A percentile compares a stretch with the other conserved stretches of the same genome.
These are phyloP conservation scores for Pseudobourletiella spinata DNA, from an alignment of 1,140 invertebrate genomes.

Conservation along the genomic window DNA sequence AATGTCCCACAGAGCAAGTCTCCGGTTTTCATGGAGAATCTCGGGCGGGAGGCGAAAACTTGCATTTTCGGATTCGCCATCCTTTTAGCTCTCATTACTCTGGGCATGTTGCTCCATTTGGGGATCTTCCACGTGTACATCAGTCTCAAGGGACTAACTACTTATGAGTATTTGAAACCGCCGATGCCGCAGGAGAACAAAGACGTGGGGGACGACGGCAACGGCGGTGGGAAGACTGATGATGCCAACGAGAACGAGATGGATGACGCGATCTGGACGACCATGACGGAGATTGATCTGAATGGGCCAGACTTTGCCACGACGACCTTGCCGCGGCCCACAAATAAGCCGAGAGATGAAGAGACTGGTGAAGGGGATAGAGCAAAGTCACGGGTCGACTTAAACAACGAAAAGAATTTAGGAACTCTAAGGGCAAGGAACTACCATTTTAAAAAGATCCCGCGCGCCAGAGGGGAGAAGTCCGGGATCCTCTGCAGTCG, in stretches of 20 bases:
- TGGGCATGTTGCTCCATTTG: conserved; percentile 71
- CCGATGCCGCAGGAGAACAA: neutral
- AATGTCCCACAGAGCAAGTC: neutral
- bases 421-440: neutral
- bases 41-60: conserved; percentile 18
- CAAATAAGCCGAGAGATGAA: no score
- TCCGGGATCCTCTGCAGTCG: conserved; percentile 5
- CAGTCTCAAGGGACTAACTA: conserved; percentile 70
- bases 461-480: neutral
- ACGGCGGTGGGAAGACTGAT: conserved; percentile 5
- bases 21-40: neutral
- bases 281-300: conserved; percentile 36
- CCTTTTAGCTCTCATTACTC: conserved; percentile 61
- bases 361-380: neutral
- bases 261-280: conserved; percentile 31
- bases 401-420: neutral
- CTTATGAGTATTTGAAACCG: conserved; percentile 63
- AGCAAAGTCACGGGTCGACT: neutral
- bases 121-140: conserved; percentile 85
- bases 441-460: neutral
- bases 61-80: conserved; percentile 55
- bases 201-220: neutral
- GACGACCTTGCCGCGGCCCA: neutral
- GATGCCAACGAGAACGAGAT: neutral
- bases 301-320: neutral